Evolutionary conservation across 2,888 invertebrate genomes (phyloP).

Genomic region (Xiphydria camelus): DNA sequence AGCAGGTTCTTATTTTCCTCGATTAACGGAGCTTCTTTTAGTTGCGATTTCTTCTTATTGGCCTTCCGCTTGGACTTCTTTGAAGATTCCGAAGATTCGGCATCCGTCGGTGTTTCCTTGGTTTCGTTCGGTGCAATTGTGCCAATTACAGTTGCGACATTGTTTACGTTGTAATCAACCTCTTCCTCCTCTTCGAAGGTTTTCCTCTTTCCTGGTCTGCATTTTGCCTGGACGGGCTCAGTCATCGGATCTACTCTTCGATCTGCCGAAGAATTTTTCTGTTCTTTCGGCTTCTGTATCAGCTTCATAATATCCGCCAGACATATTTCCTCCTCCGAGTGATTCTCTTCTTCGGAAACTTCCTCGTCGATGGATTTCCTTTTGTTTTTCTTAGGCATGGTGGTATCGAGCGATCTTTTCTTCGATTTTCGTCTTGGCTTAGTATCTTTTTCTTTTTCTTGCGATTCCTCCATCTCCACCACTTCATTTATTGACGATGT

Average conservation of each 20-base stretch:
- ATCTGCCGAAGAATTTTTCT: constrained; percentile 1
- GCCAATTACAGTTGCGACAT: no score
- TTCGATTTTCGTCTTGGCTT: constrained; percentile 30
- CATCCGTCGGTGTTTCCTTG: neutral
- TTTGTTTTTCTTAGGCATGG: constrained; percentile 39
- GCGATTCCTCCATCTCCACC: neutral
- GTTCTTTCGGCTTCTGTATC: constrained; percentile 31
- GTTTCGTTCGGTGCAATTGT: neutral
- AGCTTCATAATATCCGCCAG: constrained; percentile 45
- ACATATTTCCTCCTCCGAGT: constrained; percentile 32
- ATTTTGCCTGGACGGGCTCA: constrained; percentile 11
- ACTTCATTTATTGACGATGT: neutral
- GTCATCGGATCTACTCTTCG: no score
- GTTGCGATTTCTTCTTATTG: neutral
- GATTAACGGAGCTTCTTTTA: neutral
- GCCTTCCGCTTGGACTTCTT: constrained; percentile 1
- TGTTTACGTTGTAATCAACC: neutral
- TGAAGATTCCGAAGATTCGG: neutral
- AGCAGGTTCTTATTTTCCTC: neutral
- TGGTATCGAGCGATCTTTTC: constrained; percentile 42
- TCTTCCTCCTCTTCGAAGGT: constrained; percentile 24
- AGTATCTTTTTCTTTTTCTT: neutral
- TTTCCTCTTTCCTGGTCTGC: constrained; percentile 34
- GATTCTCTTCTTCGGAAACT: constrained; percentile 21
- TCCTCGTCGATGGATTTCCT: constrained; percentile 33